These are phyloP conservation scores for Enteromius fasciolatus DNA, from an alignment of 2,797 vertebrate species.

Conservation along the genomic window DNA sequence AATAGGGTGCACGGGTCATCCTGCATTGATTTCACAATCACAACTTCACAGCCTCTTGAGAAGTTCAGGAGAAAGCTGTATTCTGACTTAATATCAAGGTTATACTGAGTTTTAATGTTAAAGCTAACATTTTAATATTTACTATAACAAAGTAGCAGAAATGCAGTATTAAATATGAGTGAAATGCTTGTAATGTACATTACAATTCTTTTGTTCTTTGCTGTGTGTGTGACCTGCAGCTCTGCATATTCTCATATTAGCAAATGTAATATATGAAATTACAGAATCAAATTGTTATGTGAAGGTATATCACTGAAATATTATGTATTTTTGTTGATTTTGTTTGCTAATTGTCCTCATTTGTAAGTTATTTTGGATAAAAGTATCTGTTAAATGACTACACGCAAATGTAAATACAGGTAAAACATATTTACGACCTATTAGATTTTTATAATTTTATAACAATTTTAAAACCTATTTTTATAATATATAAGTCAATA, in stretches of 20 bases:
- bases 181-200: neutral
- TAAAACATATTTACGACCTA: neutral
- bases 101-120: neutral
- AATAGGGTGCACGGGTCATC: constrained; percentile 36
- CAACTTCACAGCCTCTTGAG: constrained; percentile 28
- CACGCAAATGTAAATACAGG: neutral
- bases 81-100: neutral
- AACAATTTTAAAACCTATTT: neutral
- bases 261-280: neutral
- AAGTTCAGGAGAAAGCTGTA: constrained; percentile 8
- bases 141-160: neutral
- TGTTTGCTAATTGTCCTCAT: neutral
- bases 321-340: neutral
- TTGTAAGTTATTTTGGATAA: neutral
- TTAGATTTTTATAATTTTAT: neutral
- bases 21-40: constrained; percentile 63
- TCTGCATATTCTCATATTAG: neutral
- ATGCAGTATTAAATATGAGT: neutral
- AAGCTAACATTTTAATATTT: neutral
- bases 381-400: neutral
- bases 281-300: too few species aligned
- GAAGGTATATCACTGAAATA: too few species aligned
- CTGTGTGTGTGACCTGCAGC: neutral
- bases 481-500: neutral
- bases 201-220: neutral